Evolutionary conservation across 2,888 invertebrate species (phyloP).

Genomic region (Myopa testacea): DNA sequence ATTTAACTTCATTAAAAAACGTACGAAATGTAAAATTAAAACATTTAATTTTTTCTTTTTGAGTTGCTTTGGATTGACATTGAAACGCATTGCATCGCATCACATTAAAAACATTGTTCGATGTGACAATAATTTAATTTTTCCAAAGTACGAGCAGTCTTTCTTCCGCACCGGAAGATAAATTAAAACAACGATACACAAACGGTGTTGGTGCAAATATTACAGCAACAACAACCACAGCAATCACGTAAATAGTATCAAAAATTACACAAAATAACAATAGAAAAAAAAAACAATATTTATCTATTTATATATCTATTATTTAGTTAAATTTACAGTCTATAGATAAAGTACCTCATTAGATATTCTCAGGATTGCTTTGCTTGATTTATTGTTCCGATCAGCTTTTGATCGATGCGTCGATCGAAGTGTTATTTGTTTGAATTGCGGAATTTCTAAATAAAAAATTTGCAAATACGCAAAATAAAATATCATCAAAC

Average conservation of each 20-base stretch:
- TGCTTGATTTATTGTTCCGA: background rate
- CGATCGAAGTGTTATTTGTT: background rate
- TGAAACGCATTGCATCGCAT: background rate
- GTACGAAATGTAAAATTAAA: background rate
- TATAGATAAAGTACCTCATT: background rate
- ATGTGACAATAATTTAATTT: constrained; percentile 9
- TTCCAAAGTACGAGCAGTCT: background rate
- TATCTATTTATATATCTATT: background rate
- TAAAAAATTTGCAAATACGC: too few species aligned
- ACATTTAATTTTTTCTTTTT: background rate
- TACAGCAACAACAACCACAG: too few species aligned
- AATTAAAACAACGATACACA: background rate
- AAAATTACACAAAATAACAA: background rate
- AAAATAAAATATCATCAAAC: too few species aligned
- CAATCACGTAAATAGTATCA: background rate
- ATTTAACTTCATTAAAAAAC: background rate
- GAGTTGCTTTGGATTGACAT: background rate
- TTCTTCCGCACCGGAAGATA: constrained; percentile 33
- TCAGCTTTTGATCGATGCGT: constrained; percentile 2
- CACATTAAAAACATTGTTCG: background rate
- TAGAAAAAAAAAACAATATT: background rate
- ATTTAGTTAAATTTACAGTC: background rate
- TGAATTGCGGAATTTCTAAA: too few species aligned
- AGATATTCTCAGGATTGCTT: background rate
- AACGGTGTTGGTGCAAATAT: background rate